phyloP scores from a whole-genome alignment of 2,888 invertebrate species.

The Chalcosyrphus nemorum region DNA sequence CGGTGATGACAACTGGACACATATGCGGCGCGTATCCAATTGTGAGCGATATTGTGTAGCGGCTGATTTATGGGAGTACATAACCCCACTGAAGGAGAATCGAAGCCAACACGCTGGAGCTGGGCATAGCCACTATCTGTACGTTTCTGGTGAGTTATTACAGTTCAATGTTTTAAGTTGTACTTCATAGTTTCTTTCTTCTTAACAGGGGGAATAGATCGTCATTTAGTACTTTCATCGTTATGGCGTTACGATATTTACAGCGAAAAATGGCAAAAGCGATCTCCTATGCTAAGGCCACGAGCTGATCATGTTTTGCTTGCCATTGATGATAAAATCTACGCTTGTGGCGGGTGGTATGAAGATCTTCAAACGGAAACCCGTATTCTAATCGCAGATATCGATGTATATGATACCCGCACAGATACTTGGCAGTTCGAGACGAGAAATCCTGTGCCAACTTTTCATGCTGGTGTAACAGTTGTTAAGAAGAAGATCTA shows the following conservation, averaged over 20 bases:
- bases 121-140: conserved; percentile 79
- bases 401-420: conserved; percentile 86
- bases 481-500: conserved; percentile 85
- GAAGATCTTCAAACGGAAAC: conserved; percentile 83
- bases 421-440: conserved; percentile 85
- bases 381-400: conserved; percentile 84
- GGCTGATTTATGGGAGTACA: conserved; percentile 84
- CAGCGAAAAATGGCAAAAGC: conserved; percentile 83
- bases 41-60: conserved; percentile 85
- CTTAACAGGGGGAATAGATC: conserved; percentile 79
- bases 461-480: conserved; percentile 87
- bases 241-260: conserved; percentile 83
- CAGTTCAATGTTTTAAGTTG: conserved; percentile 26
- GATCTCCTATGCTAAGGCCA: conserved; percentile 84
- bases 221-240: conserved; percentile 82
- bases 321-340: conserved; percentile 84
- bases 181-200: conserved; percentile 37
- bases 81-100: conserved; percentile 84
- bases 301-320: conserved; percentile 87
- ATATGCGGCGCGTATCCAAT: conserved; percentile 79
- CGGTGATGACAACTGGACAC: conserved; percentile 78
- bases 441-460: conserved; percentile 85
- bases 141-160: conserved; percentile 78
- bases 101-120: conserved; percentile 85
- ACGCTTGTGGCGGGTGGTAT: conserved; percentile 87